phyloP scores from a whole-genome alignment of 2,113 vertebrate genomes.

The Lepus timidus region DNA sequence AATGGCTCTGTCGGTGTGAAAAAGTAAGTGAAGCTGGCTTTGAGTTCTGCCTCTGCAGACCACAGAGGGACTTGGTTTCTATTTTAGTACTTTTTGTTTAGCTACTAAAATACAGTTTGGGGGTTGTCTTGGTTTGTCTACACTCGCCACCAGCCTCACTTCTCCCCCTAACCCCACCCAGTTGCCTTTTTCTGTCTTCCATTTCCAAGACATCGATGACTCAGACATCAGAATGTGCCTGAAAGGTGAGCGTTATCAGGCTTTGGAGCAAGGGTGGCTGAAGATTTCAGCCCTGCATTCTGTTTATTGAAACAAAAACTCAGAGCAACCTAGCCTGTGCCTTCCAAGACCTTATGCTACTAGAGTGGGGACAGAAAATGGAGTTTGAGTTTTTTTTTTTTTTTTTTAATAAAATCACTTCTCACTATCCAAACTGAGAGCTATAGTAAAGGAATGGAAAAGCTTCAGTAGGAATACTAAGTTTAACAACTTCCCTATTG shows the following conservation, averaged over 20 bases:
- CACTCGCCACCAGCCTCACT: constrained; percentile 57
- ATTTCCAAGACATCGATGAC: constrained; percentile 52
- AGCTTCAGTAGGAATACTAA: not conserved
- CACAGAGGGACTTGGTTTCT: constrained; percentile 68
- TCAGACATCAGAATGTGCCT: not conserved
- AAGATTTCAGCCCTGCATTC: constrained; percentile 46
- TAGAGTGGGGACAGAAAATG: not conserved
- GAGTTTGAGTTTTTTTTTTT: not conserved
- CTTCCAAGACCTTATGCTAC: not conserved
- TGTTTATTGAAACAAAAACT: constrained; percentile 45
- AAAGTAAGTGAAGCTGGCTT: constrained; percentile 91
- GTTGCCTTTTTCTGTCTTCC: constrained; percentile 58
- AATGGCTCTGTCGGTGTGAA: constrained; percentile 96
- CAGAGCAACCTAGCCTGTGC: not conserved
- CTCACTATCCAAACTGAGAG: constrained; percentile 42
- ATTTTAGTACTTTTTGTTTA: constrained; percentile 68
- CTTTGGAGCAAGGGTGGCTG: constrained; percentile 32
- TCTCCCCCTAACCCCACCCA: not conserved
- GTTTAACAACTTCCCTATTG: constrained; percentile 35
- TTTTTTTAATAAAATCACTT: constrained; percentile 41
- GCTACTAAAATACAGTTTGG: not conserved
- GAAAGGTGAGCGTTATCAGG: not conserved
- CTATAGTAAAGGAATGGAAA: not conserved
- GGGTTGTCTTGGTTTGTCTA: constrained; percentile 31
- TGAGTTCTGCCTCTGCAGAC: constrained; percentile 76